Conservation (phyloP, 2,888 invertebrate genomes). For the Hyalella azteca region DNA sequence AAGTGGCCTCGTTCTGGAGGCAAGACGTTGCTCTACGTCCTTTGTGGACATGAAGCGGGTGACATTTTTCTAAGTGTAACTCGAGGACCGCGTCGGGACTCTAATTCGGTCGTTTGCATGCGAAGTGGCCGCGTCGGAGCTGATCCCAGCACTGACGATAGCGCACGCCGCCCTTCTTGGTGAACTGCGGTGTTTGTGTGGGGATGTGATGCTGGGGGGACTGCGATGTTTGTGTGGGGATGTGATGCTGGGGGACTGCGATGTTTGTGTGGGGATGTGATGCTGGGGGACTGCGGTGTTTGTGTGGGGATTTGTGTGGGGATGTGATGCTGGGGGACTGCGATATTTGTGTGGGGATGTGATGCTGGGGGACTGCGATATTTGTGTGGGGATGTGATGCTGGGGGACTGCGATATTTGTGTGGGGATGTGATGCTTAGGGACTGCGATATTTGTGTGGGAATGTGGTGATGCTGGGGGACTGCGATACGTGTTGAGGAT, state of each 20-base stretch:
- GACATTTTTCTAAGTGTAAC: constrained; percentile 32
- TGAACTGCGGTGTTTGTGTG: background rate
- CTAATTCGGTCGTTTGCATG: constrained; percentile 21
- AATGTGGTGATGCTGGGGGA: background rate
- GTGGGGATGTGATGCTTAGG: background rate
- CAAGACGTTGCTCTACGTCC: background rate
- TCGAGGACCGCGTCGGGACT: background rate
- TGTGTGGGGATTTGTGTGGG: no score
- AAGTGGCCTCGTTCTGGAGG: background rate
- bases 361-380: background rate
- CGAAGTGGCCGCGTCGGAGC: background rate
- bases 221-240: background rate
- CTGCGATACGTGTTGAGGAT: background rate
- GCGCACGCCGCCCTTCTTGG: background rate
- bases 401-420: background rate
- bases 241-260: background rate
- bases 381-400: background rate
- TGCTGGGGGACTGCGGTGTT: background rate
- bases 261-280: background rate
- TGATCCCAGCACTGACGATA: constrained; percentile 14
- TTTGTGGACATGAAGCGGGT: background rate
- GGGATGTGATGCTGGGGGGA: background rate
- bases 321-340: no score
- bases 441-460: no score
- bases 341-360: no score